A percentile compares a stretch with the other conserved stretches of the same genome.
Evolutionary conservation across 1,140 invertebrate genomes (phyloP).

Genomic region (Coelopa frigida): DNA sequence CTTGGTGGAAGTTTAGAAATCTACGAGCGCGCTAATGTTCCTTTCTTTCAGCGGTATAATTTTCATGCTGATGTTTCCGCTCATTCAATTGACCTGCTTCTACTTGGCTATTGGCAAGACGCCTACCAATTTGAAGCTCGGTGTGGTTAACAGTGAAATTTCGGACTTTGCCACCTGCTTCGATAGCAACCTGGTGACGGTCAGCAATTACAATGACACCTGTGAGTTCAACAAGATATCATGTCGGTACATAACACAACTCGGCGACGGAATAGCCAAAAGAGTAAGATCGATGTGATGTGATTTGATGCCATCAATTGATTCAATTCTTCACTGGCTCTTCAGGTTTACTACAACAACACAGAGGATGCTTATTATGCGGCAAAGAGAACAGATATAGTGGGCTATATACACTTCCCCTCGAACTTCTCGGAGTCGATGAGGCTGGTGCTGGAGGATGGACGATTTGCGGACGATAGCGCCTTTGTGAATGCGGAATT

Average conservation of each 20-base stretch:
- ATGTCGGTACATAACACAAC: conserved; percentile 50
- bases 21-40: background rate
- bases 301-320: too few species aligned
- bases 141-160: conserved; percentile 68
- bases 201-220: conserved; percentile 26
- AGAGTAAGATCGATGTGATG: conserved; percentile 5
- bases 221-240: conserved; percentile 53
- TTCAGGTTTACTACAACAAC: conserved; percentile 12
- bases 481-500: conserved; percentile 55
- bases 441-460: conserved; percentile 50
- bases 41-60: conserved; percentile 57
- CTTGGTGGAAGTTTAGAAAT: background rate
- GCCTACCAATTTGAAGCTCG: conserved; percentile 62
- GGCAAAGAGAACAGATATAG: conserved; percentile 54
- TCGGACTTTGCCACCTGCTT: conserved; percentile 35
- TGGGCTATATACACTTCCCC: conserved; percentile 65
- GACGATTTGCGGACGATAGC: conserved; percentile 44
- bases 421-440: conserved; percentile 68
- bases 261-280: conserved; percentile 46
- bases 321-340: background rate
- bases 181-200: conserved; percentile 26
- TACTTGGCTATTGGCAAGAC: conserved; percentile 73
- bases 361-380: conserved; percentile 50
- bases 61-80: conserved; percentile 75
- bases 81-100: conserved; percentile 72